Base-by-base conservation (phyloP, 2,113 vertebrate genomes). In the Phalacrocorax carbo region DNA sequence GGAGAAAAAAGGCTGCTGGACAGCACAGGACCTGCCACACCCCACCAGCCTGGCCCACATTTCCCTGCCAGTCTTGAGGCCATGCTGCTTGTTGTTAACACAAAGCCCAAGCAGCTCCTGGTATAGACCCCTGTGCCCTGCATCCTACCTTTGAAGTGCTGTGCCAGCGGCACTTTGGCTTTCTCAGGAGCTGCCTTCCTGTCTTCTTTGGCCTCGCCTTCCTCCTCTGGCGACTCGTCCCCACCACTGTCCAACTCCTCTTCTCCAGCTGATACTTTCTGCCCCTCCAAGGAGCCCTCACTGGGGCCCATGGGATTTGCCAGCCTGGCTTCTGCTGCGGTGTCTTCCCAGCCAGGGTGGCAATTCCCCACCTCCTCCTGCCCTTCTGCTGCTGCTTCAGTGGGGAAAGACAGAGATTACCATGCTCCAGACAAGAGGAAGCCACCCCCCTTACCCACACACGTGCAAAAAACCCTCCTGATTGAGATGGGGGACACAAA, bases 121-220 rank as follows among this genome's bases (percentile, higher is more conserved):
- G 17, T 9, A 58, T 8, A 5, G 40, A 34, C 44, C 52, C 3
- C 1, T 3, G 34, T 32, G 49, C 29, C 29, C 38, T 1, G 0
- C 25, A 49, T 80, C 66, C 16, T 97, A 98, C 98, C 98, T 98
- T 93, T 96, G 85, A 97, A 93, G 11, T 70, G 96, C 69, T 94
- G 96, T 29, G 60, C 6, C 58, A 3, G 72, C 2, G 18, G 58
- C 8, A 57, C 70, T 32, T 91, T 92, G 46, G 30, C 51, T 82
- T 94, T 94, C 76, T 96, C 22, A 2, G 88, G 34, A 81, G 72
- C 27, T 27, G 34, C 72, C n/a, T 92, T 97, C 52, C 87, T 38
- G 6, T 86, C 34, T 49, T 95, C 92, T 64, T 88, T 92, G 68
- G 69, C 48, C 15, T 92, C 13, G 0, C 95, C 94, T 64, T 96